Evolutionary conservation across 2,113 vertebrate genomes (phyloP).

Genomic region (Upupa epops): DNA sequence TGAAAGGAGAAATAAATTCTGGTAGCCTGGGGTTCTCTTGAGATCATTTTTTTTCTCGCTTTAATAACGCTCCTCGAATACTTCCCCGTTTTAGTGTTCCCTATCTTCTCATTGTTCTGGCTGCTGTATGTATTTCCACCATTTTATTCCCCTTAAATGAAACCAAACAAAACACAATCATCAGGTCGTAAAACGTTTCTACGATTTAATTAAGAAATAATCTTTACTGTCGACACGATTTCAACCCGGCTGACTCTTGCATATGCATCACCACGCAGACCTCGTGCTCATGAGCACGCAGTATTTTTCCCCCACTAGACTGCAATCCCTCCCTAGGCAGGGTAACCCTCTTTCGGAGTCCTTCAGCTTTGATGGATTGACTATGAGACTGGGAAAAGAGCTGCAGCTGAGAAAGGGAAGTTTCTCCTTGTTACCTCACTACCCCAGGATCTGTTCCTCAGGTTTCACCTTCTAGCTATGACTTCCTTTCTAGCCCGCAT

Average conservation of each 20-base stretch:
- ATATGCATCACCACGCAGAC: not conserved
- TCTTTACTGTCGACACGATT: slow-evolving; percentile 47
- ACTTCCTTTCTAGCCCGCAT: slow-evolving; percentile 29
- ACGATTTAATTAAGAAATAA: slow-evolving; percentile 46
- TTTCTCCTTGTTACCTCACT: not conserved
- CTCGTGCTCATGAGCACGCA: not conserved
- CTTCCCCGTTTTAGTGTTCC: slow-evolving; percentile 32
- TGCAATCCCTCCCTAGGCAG: not conserved
- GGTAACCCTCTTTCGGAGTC: not conserved
- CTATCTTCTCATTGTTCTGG: slow-evolving; percentile 52
- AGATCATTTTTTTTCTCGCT: slow-evolving; percentile 34
- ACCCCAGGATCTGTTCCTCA: slow-evolving; percentile 25
- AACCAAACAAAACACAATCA: slow-evolving; percentile 31
- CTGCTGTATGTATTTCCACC: slow-evolving; percentile 25
- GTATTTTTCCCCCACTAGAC: not conserved
- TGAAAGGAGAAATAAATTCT: slow-evolving; percentile 42
- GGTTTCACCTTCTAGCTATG: slow-evolving; percentile 1
- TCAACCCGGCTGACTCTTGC: not conserved
- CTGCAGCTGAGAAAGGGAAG: slow-evolving; percentile 10
- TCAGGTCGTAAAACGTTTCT: slow-evolving; percentile 51
- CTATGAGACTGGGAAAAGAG: slow-evolving; percentile 26
- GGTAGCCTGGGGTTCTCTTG: slow-evolving; percentile 19
- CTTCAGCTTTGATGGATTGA: slow-evolving; percentile 7
- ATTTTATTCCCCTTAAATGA: slow-evolving; percentile 13
- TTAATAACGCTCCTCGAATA: not conserved